Evolutionary conservation across 2,888 invertebrate genomes (phyloP).

Genomic region (Phalera bucephala): DNA sequence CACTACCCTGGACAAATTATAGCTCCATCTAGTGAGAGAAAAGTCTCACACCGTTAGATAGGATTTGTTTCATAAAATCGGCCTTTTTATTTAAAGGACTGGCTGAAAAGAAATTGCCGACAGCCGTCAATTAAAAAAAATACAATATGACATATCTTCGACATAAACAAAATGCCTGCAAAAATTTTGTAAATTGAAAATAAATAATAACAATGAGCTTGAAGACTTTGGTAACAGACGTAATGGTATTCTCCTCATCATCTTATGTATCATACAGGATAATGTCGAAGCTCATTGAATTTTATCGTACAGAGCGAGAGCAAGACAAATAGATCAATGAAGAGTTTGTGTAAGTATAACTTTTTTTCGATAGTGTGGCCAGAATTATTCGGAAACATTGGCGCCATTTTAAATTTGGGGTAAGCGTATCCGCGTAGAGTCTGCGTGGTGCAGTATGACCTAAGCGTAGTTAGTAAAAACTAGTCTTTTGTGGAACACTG

Average conservation of each 20-base stretch:
- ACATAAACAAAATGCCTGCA: not conserved
- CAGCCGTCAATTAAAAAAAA: not conserved
- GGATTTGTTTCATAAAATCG: no score
- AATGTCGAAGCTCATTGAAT: conserved; percentile 46
- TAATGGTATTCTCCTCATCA: conserved; percentile 46
- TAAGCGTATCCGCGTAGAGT: no score
- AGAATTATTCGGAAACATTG: no score
- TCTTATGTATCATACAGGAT: conserved; percentile 49
- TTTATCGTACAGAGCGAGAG: conserved; percentile 17
- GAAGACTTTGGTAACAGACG: conserved; percentile 33
- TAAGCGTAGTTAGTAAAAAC: no score
- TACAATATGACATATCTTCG: no score
- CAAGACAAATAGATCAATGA: conserved; percentile 7
- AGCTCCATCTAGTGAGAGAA: no score
- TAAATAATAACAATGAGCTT: conserved; percentile 3
- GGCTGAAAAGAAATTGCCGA: not conserved
- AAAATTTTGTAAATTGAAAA: not conserved
- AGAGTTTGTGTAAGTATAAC: not conserved
- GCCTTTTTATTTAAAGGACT: not conserved
- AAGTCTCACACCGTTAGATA: no score
- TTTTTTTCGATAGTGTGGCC: no score
- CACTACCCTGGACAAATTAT: no score
- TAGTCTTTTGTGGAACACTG: no score
- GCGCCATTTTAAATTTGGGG: no score
- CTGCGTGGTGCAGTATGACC: no score